These are phyloP conservation scores for Drosophila arawakana DNA, from an alignment of 1,140 invertebrate genomes.

Conservation along the genomic window DNA sequence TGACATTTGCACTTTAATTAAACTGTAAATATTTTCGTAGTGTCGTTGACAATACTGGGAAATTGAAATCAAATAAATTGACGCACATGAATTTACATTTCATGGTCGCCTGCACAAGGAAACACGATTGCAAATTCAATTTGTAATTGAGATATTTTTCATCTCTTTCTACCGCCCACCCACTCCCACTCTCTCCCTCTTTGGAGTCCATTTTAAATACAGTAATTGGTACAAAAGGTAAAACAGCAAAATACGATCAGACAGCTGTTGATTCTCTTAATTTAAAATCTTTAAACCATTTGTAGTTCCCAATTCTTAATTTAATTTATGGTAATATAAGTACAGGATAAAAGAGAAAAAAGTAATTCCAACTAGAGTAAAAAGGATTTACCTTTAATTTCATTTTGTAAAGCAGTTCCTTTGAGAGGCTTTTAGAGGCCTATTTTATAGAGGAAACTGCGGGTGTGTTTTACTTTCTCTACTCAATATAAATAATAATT, in stretches of 20 bases:
- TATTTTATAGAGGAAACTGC: too few relatives aligned
- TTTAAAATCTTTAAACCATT: constrained; percentile 19
- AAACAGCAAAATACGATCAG: constrained; percentile 2
- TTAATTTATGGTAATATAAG: too few relatives aligned
- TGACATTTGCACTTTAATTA: constrained; percentile 75
- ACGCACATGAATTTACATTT: constrained; percentile 48
- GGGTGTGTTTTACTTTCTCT: too few relatives aligned
- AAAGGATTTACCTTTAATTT: too few relatives aligned
- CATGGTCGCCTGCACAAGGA: constrained; percentile 31
- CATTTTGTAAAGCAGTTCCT: too few relatives aligned
- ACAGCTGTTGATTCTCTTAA: background rate
- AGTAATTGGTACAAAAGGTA: background rate
- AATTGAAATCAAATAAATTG: constrained; percentile 54
- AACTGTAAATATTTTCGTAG: constrained; percentile 75
- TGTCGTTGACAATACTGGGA: constrained; percentile 29
- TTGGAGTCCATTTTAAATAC: constrained; percentile 1
- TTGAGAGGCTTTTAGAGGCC: too few relatives aligned
- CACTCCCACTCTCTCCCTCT: background rate
- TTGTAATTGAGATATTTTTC: constrained; percentile 19
- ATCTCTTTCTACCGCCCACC: background rate
- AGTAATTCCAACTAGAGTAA: too few relatives aligned
- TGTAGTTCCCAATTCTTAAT: constrained; percentile 14
- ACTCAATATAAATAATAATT: too few relatives aligned
- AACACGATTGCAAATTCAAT: constrained; percentile 23
- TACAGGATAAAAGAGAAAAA: too few relatives aligned